Evolutionary conservation across 2,888 invertebrate species (phyloP).

Genomic region (Proisotoma minuta): DNA sequence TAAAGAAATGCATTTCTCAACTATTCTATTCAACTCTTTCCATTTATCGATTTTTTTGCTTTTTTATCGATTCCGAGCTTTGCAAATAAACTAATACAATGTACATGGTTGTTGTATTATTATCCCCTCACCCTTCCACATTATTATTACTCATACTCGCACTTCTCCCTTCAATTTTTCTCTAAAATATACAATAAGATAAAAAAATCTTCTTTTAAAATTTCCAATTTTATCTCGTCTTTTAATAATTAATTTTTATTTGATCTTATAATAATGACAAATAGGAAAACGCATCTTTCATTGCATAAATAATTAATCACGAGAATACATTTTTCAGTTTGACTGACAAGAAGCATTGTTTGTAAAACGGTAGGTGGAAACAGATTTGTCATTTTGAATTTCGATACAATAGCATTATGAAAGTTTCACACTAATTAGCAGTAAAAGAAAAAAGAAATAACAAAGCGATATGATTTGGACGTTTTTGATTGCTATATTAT

Average conservation of each 20-base stretch:
- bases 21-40: constrained; percentile 40
- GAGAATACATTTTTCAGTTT: no score
- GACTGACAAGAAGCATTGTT: constrained; percentile 11
- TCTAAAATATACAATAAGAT: neutral
- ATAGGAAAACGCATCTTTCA: constrained; percentile 11
- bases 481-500: constrained; percentile 15
- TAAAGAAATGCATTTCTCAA: constrained; percentile 34
- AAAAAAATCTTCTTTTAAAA: no score
- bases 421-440: constrained; percentile 15
- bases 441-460: constrained; percentile 1
- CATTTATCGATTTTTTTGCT: constrained; percentile 33
- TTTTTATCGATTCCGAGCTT: constrained; percentile 31
- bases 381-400: constrained; percentile 23
- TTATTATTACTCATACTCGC: neutral
- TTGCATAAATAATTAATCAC: constrained; percentile 1
- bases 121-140: neutral
- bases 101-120: neutral
- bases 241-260: neutral
- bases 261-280: neutral
- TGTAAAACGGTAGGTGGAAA: constrained; percentile 22
- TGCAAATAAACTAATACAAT: constrained; percentile 15
- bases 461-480: constrained; percentile 10
- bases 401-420: no score
- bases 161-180: constrained; percentile 1
- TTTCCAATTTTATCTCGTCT: no score